Conservation (phyloP, 2,888 invertebrate species). For the Kryphioiulus occultus region DNA sequence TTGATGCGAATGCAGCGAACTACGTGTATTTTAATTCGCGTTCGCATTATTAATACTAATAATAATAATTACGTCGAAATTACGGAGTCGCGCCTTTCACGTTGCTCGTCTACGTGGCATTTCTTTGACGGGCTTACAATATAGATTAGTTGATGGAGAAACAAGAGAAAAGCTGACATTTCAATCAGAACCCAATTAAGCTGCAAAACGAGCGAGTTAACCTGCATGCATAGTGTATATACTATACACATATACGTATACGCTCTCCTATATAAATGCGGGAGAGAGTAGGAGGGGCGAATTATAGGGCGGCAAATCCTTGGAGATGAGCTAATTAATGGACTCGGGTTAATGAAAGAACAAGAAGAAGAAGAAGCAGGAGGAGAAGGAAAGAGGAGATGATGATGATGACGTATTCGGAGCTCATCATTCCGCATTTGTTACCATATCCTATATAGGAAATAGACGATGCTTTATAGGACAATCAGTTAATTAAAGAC, state of each 20-base stretch:
- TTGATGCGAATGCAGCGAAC: too few species aligned
- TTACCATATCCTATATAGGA: too few species aligned
- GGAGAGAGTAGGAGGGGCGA: not conserved
- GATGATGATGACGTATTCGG: not conserved
- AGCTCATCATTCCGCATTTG: not conserved
- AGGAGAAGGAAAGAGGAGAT: not conserved
- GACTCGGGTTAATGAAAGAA: constrained; percentile 47
- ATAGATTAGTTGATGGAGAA: constrained; percentile 29
- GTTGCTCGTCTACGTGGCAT: not conserved
- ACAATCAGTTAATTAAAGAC: too few species aligned
- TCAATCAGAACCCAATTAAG: constrained; percentile 48
- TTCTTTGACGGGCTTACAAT: constrained; percentile 37
- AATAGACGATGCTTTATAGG: too few species aligned
- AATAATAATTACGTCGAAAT: not conserved
- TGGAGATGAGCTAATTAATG: constrained; percentile 47
- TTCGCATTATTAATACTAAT: too few species aligned
- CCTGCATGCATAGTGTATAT: too few species aligned
- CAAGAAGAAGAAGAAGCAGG: not conserved
- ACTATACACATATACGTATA: too few species aligned
- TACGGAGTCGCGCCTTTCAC: too few species aligned
- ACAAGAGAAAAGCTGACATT: constrained; percentile 44
- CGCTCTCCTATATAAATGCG: too few species aligned
- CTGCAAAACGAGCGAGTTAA: constrained; percentile 40
- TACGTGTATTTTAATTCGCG: too few species aligned
- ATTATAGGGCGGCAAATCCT: not conserved